Base-by-base conservation (phyloP, 2,797 vertebrate genomes). In the Diglossa cyanea region DNA sequence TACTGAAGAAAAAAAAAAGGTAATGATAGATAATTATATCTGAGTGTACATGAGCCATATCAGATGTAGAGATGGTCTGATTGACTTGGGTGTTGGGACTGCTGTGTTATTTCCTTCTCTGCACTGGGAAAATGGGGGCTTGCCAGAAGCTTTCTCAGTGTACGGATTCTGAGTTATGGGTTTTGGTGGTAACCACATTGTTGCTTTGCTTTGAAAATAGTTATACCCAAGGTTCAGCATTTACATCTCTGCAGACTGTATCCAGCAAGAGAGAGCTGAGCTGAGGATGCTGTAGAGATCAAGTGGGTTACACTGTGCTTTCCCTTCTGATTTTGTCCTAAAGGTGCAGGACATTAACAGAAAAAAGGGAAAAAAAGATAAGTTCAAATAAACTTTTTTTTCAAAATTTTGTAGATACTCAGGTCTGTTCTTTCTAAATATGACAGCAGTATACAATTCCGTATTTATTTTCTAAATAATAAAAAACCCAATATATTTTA, bases 1-100 rank as follows among this genome's bases (percentile, higher is more conserved):
- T 72, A 58, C 30, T 75, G 44, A 7, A 81, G 53, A 66, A 79
- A 74, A 77, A 82, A 84, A 74, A 51, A 30, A 31, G 2, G 17
- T 84, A 94, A 96, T 89, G 88, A 76, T 50, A 87, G 90, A 83
- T 93, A 93, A 94, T 94, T 93, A 78, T 72, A 90, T 86, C 76
- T 88, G 68, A 51, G 15, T 48, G 13, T 86, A 21, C 47, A 39
- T 83, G 62, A 96, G 54, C 82, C 79, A 86, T 86, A 86, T 93
- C 78, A 81, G 86, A 72, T 80, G 26, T 37, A 74, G 86, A 86
- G 89, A 88, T 6, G 5, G 78, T 72, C 92, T 92, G 81, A 87
- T 39, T 83, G 73, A 73, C 47, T 58, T n/a, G 31, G 39, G 11
- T 86, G 17, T 67, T 80, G 65, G 51, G 70, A 58, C 65, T 92